Percentiles rank a stretch among this genome's conserved stretches.
Evolutionary conservation across 2,797 vertebrate species (phyloP).

Genomic region (Syndactyla subalaris): DNA sequence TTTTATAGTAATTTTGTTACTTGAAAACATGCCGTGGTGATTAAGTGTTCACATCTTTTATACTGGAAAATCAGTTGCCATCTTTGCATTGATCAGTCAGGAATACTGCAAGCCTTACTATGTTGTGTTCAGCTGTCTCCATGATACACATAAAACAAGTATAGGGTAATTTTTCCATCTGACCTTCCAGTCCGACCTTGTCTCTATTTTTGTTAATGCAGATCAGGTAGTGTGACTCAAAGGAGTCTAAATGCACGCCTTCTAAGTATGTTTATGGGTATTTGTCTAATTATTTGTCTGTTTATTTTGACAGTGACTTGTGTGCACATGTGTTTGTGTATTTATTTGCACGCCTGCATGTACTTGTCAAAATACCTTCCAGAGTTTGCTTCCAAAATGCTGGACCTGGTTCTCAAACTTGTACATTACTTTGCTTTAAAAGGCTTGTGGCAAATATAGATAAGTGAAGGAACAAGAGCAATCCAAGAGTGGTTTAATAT

Average conservation of each 20-base stretch:
- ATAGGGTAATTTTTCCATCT: conserved; percentile 28
- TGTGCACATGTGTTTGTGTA: conserved; percentile 29
- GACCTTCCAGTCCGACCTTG: conserved; percentile 48
- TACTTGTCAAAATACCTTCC: conserved; percentile 20
- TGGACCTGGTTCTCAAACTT: background rate
- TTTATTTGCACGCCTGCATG: conserved; percentile 67
- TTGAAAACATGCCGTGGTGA: conserved; percentile 57
- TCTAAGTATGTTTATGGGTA: conserved; percentile 13
- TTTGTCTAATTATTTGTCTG: conserved; percentile 17
- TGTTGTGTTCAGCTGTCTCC: conserved; percentile 49
- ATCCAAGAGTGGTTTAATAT: background rate
- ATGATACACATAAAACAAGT: background rate
- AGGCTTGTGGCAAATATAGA: background rate
- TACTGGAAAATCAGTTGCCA: conserved; percentile 36
- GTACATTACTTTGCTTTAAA: background rate
- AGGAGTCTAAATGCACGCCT: conserved; percentile 43
- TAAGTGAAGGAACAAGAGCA: background rate
- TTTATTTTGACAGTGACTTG: conserved; percentile 22
- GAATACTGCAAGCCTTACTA: conserved; percentile 55
- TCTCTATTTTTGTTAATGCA: conserved; percentile 39
- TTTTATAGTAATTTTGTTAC: conserved; percentile 53
- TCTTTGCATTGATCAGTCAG: conserved; percentile 55
- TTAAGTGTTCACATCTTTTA: conserved; percentile 64
- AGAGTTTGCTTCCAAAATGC: conserved; percentile 34
- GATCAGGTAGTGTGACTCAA: conserved; percentile 42